phyloP scores from a whole-genome alignment of 1,140 invertebrate species.

The Papilio helenus region DNA sequence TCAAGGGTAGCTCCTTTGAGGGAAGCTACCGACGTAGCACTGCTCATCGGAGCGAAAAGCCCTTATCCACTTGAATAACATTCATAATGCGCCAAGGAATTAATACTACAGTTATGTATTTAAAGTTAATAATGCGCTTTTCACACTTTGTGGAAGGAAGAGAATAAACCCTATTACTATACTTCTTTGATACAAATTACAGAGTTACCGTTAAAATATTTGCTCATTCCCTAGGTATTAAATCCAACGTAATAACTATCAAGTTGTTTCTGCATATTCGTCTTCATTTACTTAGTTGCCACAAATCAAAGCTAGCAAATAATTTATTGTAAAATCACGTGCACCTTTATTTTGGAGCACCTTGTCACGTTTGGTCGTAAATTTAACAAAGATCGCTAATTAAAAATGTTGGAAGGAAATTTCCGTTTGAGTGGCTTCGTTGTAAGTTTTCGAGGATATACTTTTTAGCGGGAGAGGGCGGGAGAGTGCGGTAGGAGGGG shows the following conservation, averaged over 20 bases:
- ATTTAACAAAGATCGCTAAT: background rate
- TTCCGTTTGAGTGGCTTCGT: background rate
- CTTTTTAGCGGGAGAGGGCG: background rate
- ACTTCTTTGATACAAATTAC: too few relatives aligned
- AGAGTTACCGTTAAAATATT: too few relatives aligned
- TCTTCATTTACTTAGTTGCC: too few relatives aligned
- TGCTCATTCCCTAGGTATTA: too few relatives aligned
- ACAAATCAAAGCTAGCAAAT: background rate
- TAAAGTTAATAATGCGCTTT: too few relatives aligned
- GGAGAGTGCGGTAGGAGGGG: background rate
- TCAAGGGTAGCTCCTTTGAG: background rate
- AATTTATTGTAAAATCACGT: background rate
- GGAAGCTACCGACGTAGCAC: background rate
- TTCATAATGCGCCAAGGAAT: background rate
- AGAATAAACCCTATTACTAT: too few relatives aligned
- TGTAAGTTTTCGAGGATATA: background rate
- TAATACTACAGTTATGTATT: background rate
- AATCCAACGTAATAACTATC: too few relatives aligned
- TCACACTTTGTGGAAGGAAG: too few relatives aligned
- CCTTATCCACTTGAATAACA: background rate
- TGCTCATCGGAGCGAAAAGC: background rate
- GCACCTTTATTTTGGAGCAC: background rate
- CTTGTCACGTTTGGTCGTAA: background rate
- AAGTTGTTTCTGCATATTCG: too few relatives aligned
- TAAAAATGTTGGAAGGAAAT: background rate